Base-by-base conservation (phyloP, 2,888 invertebrate genomes). In the Craniophora ligustri region DNA sequence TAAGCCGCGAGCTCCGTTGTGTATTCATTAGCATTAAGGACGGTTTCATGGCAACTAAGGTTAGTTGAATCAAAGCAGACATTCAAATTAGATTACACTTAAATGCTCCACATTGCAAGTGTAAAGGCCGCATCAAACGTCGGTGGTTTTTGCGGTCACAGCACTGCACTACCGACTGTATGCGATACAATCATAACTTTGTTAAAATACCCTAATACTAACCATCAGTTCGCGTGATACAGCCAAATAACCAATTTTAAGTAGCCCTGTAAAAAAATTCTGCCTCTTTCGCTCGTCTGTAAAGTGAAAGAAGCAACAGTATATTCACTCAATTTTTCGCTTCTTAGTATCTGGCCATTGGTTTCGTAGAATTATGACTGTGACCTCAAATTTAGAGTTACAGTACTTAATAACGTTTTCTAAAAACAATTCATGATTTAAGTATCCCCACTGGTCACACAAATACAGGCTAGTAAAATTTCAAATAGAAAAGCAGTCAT, bases 161-260 rank as follows among this genome's bases (percentile, higher is more conserved):
- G 32, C 46, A 30, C 61, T 65, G 62, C 59, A 67, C 40, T 67
- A 69, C 61, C 68, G 49, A 73, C 65, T 67, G 39, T 50, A 60
- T 48, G 54, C 30, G 35, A 48, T 42, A 39, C 30, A 8, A 53
- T 42, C 31, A 38, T 21, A 55, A 56, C 23, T 34, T 40, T 30
- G 34, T 28, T 6, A 42, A 55, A 11, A 49, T 46, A 36, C 49
- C 36, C 50, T 61, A 75, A 72, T 72, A 65, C 67, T 84, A 81
- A 83, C 74, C 70, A 55, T 51, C 57, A 57, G 50, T 75, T 84
- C 75, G 84, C 84, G 84, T 84, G 84, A n/a, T n/a, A n/a, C n/a
- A n/a, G n/a, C n/a, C n/a, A n/a, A n/a, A n/a, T n/a, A n/a, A n/a
- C n/a, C n/a, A n/a, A n/a, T n/a, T n/a, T n/a, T n/a, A n/a, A n/a